Base-by-base conservation (phyloP, 2,113 vertebrate species). In the Mobula birostris region DNA sequence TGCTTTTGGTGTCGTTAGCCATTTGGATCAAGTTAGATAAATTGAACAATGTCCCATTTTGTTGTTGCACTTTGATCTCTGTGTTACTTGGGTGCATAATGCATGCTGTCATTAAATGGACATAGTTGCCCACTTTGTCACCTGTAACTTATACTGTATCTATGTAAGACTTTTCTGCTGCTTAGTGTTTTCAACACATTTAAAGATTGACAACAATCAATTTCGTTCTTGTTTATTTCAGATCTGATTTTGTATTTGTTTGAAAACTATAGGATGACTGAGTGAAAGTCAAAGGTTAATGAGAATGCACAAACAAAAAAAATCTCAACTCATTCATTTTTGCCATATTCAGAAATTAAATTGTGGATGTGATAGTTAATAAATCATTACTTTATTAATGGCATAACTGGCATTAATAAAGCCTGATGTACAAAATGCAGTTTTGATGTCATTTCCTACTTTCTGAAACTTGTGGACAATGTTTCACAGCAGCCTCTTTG, bases 11-110 rank as follows among this genome's bases (percentile, higher is more conserved):
- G 29, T 93, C 40, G 48, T 70, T 70, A 92, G 32, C 68, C 68
- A 74, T 74, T 93, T 56, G 63, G 91, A 93, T 24, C 70, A 88
- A 74, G 36, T 74, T 36, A 27, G 36, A 93, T 74, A 93, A 93
- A 19, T 74, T 74, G 40, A 92, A 70, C 32, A 70, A 7, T 48
- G 24, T 72, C 19, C 36, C 66, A n/a, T 40, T 36, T 21, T 40
- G 68, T 92, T 21, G 36, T 12, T n/a, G 29, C 27, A 72, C 24
- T 32, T 24, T 92, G 36, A 70, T 32, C 32, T 91, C n/a, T 36
- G 6, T 7, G 21, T 40, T 32, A 32, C n/a, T 70, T 40, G 17
- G 36, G 63, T 66, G 68, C 88, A 40, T 24, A 32, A 91, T 68
- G 32, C 32, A 17, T 24, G 24, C 21, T 68, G n/a, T 15, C 63